Evolutionary conservation across 30 jellyfish, hydroid and myxozoan genomes (phyloP), one percentile per base, ranked within the genome.

Genomic region (Turritopsis rubra): DNA sequence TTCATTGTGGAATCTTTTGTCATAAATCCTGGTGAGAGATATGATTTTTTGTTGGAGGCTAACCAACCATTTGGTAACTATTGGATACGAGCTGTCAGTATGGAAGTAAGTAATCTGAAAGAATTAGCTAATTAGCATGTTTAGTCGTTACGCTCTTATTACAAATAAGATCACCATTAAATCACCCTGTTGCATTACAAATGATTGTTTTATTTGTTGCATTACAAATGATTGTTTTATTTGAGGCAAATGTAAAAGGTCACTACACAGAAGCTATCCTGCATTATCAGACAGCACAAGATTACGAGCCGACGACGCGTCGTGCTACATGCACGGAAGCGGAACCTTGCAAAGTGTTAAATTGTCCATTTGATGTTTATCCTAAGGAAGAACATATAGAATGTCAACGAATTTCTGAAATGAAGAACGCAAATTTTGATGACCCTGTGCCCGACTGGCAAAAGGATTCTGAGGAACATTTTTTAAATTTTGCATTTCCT

Each of bases 11-110:
- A 92, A 74, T 92, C 98, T 0, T 87, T 92, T 66, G 79, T 92
- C n/a, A 75, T 92, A 29, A 88, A 88, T 71, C 95, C 96, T 41
- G 98, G 98, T 23, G 98, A 92, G 75, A 68, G 98, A 66, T 92
- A 83, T 66, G 98, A 92, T 65, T 92, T 92, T 65, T 26, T 92
- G 53, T 84, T 92, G 54, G 88, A 85, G 1, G 98, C 98, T 8
- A 83, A 92, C 75, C 96, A 86, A 71, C 71, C 81, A 4, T 23
- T 80, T 52, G 96, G 89, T 23, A 92, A 88, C 82, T 92, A 92
- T 78, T 92, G 98, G 98, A 74, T 92, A 21, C 81, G 98, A 52
- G 95, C 96, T 7, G 96, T 75, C 70, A 92, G 98, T 83, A 72
- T 92, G 89, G 98, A 92, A 95, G 98, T 92, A 53, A 8, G 77